phyloP scores from a whole-genome alignment of 92 coral and sea anemone species.

The Phenganax stokvisi region DNA sequence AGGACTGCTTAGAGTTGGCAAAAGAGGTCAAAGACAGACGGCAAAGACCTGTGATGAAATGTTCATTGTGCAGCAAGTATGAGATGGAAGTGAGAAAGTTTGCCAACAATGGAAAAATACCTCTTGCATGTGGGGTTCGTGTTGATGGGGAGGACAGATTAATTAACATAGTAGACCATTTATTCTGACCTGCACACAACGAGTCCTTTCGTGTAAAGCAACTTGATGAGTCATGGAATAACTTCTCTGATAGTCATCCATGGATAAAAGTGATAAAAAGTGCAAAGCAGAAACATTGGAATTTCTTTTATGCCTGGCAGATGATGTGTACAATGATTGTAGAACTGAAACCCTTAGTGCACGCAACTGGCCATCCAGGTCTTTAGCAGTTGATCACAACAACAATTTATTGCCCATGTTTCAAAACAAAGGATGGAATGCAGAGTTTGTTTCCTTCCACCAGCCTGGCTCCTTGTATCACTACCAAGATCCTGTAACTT shows the following conservation, averaged over 20 bases:
- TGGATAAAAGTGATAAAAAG: slow-evolving; percentile 16
- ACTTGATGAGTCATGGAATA: slow-evolving; percentile 14
- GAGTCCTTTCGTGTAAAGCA: neutral
- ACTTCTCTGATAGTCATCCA: slow-evolving; percentile 4
- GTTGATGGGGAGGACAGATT: slow-evolving; percentile 1
- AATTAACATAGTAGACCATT: neutral
- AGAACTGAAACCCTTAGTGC: slow-evolving; percentile 3
- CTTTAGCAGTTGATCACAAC: slow-evolving; percentile 4
- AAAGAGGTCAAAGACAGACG: slow-evolving; percentile 7
- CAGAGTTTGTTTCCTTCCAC: slow-evolving; percentile 12
- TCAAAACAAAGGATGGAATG: slow-evolving; percentile 21
- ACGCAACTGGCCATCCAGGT: neutral
- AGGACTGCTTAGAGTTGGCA: slow-evolving; percentile 17
- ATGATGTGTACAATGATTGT: slow-evolving; percentile 6
- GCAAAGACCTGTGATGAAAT: slow-evolving; percentile 25
- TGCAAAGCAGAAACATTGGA: neutral
- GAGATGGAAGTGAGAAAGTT: slow-evolving; percentile 7
- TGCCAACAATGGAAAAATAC: slow-evolving; percentile 7
- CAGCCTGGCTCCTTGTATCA: slow-evolving; percentile 12
- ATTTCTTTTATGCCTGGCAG: slow-evolving; percentile 2
- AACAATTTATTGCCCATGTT: slow-evolving; percentile 7
- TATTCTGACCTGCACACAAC: neutral
- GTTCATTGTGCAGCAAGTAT: slow-evolving; percentile 4
- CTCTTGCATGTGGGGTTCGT: slow-evolving; percentile 12
- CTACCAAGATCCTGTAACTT: slow-evolving; percentile 4